These are phyloP conservation scores for Gallinago solitaria DNA, from an alignment of 2,797 vertebrate genomes.

Conservation along the genomic window DNA sequence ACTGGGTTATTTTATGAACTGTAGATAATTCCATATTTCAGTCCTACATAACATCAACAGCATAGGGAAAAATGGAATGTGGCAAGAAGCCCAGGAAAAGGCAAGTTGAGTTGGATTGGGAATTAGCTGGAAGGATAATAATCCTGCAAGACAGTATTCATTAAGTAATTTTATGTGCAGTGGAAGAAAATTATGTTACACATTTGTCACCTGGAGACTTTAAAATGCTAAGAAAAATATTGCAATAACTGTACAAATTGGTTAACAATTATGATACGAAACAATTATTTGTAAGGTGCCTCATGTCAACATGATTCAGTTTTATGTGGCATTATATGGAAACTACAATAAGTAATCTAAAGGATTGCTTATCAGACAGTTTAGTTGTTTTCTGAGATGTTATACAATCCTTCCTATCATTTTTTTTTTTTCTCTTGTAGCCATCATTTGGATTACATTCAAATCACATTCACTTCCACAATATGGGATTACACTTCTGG, in stretches of 20 bases:
- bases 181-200: slow-evolving; percentile 38
- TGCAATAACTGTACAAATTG: slow-evolving; percentile 15
- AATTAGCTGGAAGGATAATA: slow-evolving; percentile 60
- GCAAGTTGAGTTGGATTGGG: neutral
- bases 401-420: neutral
- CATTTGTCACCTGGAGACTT: slow-evolving; percentile 18
- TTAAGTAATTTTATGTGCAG: slow-evolving; percentile 61
- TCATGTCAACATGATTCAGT: neutral
- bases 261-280: neutral
- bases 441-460: neutral
- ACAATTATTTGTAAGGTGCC: neutral
- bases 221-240: slow-evolving; percentile 38
- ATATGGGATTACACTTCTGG: neutral
- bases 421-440: neutral
- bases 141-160: slow-evolving; percentile 57
- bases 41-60: slow-evolving; percentile 63
- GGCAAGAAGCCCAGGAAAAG: slow-evolving; percentile 65
- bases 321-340: neutral
- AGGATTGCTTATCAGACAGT: neutral
- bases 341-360: neutral
- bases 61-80: slow-evolving; percentile 49
- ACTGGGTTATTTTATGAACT: slow-evolving; percentile 61
- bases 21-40: slow-evolving; percentile 66
- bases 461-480: neutral
- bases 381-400: neutral